Conservation (phyloP, 2,113 vertebrate genomes). For the Mohoua ochrocephala region DNA sequence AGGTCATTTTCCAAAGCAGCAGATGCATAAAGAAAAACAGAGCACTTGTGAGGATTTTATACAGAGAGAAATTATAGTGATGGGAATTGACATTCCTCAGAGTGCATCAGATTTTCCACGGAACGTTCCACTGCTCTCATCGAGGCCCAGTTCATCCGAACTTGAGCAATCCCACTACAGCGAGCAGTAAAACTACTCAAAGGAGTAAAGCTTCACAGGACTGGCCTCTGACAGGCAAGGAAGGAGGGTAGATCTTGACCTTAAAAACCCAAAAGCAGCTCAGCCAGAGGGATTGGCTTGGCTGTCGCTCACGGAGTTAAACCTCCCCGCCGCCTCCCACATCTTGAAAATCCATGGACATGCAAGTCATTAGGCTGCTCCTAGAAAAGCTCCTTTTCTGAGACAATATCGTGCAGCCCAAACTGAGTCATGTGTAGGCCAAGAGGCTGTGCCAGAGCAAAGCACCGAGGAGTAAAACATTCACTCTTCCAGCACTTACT, state of each 20-base stretch:
- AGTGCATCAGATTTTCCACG: constrained; percentile 32
- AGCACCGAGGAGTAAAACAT: constrained; percentile 35
- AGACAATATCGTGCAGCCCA: background rate
- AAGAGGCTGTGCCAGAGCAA: constrained; percentile 21
- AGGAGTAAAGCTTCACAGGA: background rate
- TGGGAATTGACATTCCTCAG: constrained; percentile 43
- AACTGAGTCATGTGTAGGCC: background rate
- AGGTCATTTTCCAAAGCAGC: constrained; percentile 22
- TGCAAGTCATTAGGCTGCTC: background rate
- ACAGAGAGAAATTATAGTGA: background rate
- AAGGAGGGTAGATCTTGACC: background rate
- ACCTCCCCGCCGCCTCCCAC: background rate
- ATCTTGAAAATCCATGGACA: background rate
- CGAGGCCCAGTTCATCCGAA: background rate
- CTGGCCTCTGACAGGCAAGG: background rate
- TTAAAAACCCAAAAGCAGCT: background rate
- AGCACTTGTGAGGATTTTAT: background rate
- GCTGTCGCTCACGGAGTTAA: background rate
- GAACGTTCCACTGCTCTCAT: constrained; percentile 16
- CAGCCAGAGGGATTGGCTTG: background rate
- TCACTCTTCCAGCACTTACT: constrained; percentile 49
- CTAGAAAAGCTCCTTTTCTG: background rate
- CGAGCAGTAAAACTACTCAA: constrained; percentile 2
- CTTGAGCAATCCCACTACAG: background rate
- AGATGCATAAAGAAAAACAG: constrained; percentile 27